These are phyloP conservation scores for Apus apus DNA, from an alignment of 2,113 vertebrate genomes.

Conservation along the genomic window DNA sequence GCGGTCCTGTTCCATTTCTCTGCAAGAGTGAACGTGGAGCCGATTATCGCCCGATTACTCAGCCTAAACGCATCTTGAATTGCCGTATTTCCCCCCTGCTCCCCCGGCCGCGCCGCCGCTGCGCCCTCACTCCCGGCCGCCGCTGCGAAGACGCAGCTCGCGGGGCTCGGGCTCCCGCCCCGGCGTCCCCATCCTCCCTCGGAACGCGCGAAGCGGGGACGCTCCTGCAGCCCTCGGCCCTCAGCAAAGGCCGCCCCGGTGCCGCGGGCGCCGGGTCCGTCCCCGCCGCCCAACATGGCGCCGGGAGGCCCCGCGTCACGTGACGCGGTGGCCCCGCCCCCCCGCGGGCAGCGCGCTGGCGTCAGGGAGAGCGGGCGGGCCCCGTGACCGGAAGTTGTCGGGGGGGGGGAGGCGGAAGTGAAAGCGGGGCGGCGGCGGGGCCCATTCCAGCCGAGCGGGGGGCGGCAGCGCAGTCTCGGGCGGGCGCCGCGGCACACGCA, in stretches of 20 bases:
- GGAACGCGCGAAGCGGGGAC: too few relatives aligned
- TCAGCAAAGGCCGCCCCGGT: too few relatives aligned
- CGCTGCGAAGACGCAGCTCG: too few relatives aligned
- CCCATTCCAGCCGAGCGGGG: slow-evolving; percentile 57
- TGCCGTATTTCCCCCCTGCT: too few relatives aligned
- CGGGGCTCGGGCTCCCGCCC: too few relatives aligned
- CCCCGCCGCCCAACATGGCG: background rate
- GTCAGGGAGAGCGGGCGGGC: background rate
- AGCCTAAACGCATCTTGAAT: background rate
- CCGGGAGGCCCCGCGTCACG: background rate
- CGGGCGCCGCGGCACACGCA: background rate
- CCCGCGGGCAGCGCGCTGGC: background rate
- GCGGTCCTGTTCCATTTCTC: background rate
- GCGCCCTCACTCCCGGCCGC: too few relatives aligned
- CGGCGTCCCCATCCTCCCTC: too few relatives aligned
- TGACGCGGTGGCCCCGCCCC: background rate
- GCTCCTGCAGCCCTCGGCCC: too few relatives aligned
- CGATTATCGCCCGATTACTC: background rate
- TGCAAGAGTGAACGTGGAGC: background rate
- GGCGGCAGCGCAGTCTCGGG: background rate
- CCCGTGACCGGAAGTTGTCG: slow-evolving; percentile 62
- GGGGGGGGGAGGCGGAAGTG: slow-evolving; percentile 63
- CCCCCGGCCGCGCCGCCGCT: too few relatives aligned
- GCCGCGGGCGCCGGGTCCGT: too few relatives aligned
- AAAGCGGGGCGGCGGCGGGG: slow-evolving; percentile 56